A percentile compares a stretch with the other conserved stretches of the same genome.
phyloP scores from a whole-genome alignment of 2,888 invertebrate genomes.

The Incurvaria masculella region DNA sequence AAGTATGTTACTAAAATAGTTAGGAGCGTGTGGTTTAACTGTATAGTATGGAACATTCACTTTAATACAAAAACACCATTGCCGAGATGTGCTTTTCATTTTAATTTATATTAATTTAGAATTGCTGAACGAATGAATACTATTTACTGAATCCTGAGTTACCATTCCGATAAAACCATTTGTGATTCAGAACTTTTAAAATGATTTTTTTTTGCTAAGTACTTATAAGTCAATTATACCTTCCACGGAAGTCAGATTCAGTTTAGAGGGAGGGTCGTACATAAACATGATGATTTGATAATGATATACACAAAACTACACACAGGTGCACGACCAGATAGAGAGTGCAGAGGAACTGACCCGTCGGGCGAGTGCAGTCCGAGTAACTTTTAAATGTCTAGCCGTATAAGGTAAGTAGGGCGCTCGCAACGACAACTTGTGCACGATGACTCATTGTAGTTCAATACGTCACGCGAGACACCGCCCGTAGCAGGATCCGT shows the following conservation, averaged over 20 bases:
- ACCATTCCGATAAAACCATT: too few relatives aligned
- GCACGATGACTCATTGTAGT: constrained; percentile 12
- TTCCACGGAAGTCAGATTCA: constrained; percentile 73
- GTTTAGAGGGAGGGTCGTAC: constrained; percentile 70
- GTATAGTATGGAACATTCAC: too few relatives aligned
- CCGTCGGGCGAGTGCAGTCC: constrained; percentile 20
- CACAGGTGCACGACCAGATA: constrained; percentile 19
- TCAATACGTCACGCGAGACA: constrained; percentile 5
- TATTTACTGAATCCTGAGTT: too few relatives aligned
- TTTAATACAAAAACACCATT: too few relatives aligned
- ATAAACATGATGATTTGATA: constrained; percentile 56
- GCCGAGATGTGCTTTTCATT: too few relatives aligned
- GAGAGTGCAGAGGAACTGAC: constrained; percentile 22
- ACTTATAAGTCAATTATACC: too few relatives aligned
- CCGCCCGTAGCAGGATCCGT: background rate
- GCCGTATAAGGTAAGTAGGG: constrained; percentile 61
- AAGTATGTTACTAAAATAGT: too few relatives aligned
- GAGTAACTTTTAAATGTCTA: constrained; percentile 54
- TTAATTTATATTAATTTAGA: too few relatives aligned
- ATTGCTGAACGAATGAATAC: too few relatives aligned
- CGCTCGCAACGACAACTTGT: constrained; percentile 38
- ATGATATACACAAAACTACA: constrained; percentile 4
- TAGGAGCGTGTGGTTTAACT: too few relatives aligned
- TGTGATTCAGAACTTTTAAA: too few relatives aligned
- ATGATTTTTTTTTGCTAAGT: too few relatives aligned